Base-by-base conservation (phyloP, 1,140 invertebrate species). In the Tigriopus japonicus region DNA sequence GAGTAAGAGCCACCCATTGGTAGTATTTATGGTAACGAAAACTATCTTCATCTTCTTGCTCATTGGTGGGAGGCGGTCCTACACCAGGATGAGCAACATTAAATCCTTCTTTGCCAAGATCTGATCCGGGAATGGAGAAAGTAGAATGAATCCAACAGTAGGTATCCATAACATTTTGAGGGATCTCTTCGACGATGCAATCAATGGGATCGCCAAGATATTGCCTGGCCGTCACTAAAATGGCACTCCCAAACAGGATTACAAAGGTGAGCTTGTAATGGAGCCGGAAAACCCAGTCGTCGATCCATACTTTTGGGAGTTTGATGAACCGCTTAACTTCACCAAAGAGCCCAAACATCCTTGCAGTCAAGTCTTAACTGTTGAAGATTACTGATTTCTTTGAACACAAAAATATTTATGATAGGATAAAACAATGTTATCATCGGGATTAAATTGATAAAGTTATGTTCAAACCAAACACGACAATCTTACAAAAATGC, bases 71-170 rank as follows among this genome's bases (percentile, higher is more conserved):
- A 5, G 45, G 45, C 12, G 21, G n/a, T 2, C 5, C 45, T 12
- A 49, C 45, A 17, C 45, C 45, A 6, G 45, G 45, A 49, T 49
- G 45, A 21, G 45, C 45, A 35, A 5, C 9, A 3, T 35, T 9
- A 3, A 35, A 35, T 9, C 28, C 45, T 10, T 49, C n/a, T 21
- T 12, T 3, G 12, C 21, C 45, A 15, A 6, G 45, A 2, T 5
- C 21, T 3, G n/a, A 2, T 5, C 12, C 12, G 3, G 45, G 45
- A 3, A 81, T 65, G 0, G 81, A 83, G 65, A 80, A 85, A 1
- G 83, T 85, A 53, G 83, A 81, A 66, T 81, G 78, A 43, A 84
- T 83, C 82, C 81, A 86, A 69, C 84, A 86, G 66, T 79, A 85
- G 15, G 77, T 78, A 63, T 85, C 79, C 40, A 85, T 75, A 41